phyloP scores from a whole-genome alignment of 2,888 invertebrate species.

The Tineola bisselliella region DNA sequence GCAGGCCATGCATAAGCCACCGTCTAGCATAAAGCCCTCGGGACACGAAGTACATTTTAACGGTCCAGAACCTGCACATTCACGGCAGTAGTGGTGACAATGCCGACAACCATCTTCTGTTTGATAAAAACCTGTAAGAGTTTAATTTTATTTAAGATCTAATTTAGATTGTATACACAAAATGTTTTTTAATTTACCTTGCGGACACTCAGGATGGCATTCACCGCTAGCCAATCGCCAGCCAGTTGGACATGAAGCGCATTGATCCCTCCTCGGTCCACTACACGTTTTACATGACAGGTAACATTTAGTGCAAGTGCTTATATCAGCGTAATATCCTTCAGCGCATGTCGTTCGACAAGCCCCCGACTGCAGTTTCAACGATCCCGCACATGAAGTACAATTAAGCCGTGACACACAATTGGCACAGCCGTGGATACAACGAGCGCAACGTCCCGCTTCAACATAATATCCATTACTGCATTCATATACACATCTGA shows the following conservation, averaged over 20 bases:
- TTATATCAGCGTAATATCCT: conserved; percentile 88
- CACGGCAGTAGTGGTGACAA: conserved; percentile 89
- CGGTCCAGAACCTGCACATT: conserved; percentile 84
- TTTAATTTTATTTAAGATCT: conserved; percentile 7
- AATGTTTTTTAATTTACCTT: conserved; percentile 58
- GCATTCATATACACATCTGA: conserved; percentile 80
- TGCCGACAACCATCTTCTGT: conserved; percentile 84
- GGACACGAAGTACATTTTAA: conserved; percentile 79
- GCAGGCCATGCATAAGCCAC: conserved; percentile 80
- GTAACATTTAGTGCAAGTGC: conserved; percentile 84
- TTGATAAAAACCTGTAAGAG: conserved; percentile 75
- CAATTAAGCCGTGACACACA: conserved; percentile 85
- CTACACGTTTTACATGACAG: conserved; percentile 86
- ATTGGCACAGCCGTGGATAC: conserved; percentile 80
- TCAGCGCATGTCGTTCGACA: conserved; percentile 81
- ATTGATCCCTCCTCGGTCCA: conserved; percentile 85
- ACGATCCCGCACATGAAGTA: conserved; percentile 78
- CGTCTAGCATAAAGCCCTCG: conserved; percentile 76
- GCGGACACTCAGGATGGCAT: conserved; percentile 86
- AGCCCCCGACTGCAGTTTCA: conserved; percentile 84
- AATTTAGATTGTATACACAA: too few species aligned
- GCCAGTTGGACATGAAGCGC: conserved; percentile 81
- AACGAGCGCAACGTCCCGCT: conserved; percentile 77
- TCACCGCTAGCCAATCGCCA: conserved; percentile 87
- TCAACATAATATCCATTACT: conserved; percentile 80